Conservation (phyloP, 2,113 vertebrate species). For the Brachypteracias leptosomus region DNA sequence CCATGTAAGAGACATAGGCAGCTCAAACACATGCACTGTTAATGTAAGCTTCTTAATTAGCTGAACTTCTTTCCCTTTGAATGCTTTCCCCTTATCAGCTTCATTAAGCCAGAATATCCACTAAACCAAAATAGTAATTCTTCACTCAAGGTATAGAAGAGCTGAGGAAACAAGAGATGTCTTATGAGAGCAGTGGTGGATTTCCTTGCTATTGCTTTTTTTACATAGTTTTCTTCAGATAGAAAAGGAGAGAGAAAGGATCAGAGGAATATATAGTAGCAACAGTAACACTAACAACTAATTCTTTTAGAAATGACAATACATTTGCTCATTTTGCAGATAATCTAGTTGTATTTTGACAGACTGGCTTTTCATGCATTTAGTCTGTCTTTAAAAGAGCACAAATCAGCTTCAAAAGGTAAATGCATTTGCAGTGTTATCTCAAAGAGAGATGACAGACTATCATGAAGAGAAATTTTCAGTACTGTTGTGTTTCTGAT, state of each 20-base stretch:
- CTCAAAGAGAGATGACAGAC: background rate
- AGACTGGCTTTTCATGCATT: background rate
- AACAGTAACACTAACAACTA: background rate
- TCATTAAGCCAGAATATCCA: background rate
- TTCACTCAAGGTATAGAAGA: background rate
- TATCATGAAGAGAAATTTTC: background rate
- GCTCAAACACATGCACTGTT: background rate
- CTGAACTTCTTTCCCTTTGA: background rate
- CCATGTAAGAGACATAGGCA: background rate
- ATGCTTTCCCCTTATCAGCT: background rate
- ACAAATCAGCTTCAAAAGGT: background rate
- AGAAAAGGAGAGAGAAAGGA: background rate
- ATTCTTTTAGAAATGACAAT: background rate
- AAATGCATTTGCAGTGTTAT: background rate
- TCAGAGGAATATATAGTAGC: background rate
- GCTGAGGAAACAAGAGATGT: background rate
- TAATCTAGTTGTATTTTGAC: background rate
- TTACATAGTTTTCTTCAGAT: background rate
- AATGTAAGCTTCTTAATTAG: slow-evolving; percentile 11
- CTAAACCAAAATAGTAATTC: background rate
- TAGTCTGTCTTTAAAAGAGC: background rate
- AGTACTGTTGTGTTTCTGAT: background rate
- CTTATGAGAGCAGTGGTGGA: background rate
- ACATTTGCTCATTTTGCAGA: background rate
- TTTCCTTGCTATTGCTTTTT: background rate